Evolutionary conservation across 2,113 vertebrate genomes (phyloP).

Genomic region (Psophia crepitans): DNA sequence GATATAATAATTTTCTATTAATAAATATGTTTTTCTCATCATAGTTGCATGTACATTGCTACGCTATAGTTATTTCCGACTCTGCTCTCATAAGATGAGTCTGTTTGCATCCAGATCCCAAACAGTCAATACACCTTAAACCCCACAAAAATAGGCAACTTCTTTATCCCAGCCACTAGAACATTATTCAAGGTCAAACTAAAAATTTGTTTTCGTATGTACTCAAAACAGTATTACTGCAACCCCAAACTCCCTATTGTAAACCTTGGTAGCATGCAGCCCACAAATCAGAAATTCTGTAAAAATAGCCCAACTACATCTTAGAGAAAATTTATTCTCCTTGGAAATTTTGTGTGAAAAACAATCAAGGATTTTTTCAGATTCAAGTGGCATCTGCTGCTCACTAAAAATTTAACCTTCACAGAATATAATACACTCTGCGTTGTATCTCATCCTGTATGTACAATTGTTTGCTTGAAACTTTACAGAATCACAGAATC

Average conservation of each 20-base stretch:
- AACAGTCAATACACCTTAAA: not conserved
- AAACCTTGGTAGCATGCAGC: not conserved
- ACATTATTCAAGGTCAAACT: not conserved
- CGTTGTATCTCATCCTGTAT: not conserved
- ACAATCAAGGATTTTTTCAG: not conserved
- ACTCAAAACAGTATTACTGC: not conserved
- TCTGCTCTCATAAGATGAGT: not conserved
- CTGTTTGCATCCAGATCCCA: not conserved
- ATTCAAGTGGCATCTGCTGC: not conserved
- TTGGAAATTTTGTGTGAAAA: not conserved
- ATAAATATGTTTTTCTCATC: not conserved
- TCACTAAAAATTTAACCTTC: not conserved
- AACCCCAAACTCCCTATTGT: not conserved
- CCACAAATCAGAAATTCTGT: conserved; percentile 25
- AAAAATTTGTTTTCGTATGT: not conserved
- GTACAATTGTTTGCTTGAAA: not conserved
- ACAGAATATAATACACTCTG: not conserved
- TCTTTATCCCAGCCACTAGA: not conserved
- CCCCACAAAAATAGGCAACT: not conserved
- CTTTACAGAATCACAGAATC: no score
- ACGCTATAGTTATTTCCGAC: not conserved
- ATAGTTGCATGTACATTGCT: not conserved
- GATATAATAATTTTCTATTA: not conserved
- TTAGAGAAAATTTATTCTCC: conserved; percentile 29
- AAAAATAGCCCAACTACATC: not conserved